Evolutionary conservation across 2,113 vertebrate genomes (phyloP).

Genomic region (human): GRCh38 chr6:167959001-167959500

Average conservation of each 20-base stretch:
- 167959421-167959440: too few species aligned
- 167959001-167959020: too few species aligned
- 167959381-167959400: fast-evolving
- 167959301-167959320: not conserved
- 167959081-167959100: too few species aligned
- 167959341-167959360: not conserved
- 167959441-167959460: too few species aligned
- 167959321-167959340: not conserved
- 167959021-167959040: fast-evolving
- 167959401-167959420: not conserved
- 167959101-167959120: not conserved
- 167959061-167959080: too few species aligned
- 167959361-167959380: too few species aligned
- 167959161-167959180: not conserved
- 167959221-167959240: not conserved
- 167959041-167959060: fast-evolving
- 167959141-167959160: not conserved
- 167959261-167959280: too few species aligned
- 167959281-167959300: not conserved
- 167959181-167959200: not conserved
- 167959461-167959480: not conserved
- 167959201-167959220: too few species aligned
- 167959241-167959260: too few species aligned
- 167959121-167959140: not conserved
- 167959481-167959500: not conserved